Conservation (phyloP, 2,113 vertebrate genomes). For the Thinocorus orbignyianus region DNA sequence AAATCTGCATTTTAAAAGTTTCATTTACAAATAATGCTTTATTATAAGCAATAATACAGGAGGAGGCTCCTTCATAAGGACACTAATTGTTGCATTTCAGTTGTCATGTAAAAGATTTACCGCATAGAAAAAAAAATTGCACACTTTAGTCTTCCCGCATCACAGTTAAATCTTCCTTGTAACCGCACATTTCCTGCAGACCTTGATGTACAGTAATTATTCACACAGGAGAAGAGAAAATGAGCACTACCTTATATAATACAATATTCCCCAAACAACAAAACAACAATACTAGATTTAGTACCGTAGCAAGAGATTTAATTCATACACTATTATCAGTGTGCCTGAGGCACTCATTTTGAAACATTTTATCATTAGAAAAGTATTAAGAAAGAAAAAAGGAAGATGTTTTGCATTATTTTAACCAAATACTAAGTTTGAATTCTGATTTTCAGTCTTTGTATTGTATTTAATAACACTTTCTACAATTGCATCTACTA, state of each 20-base stretch:
- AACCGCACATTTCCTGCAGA: neutral
- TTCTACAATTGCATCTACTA: neutral
- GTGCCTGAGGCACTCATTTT: neutral
- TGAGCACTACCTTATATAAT: neutral
- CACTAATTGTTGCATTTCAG: neutral
- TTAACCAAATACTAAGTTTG: neutral
- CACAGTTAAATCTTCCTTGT: neutral
- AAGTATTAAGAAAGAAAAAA: neutral
- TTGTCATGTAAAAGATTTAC: neutral
- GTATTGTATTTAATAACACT: conserved; percentile 20
- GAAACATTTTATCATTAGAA: neutral
- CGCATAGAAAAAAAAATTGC: neutral
- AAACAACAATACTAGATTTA: conserved; percentile 10
- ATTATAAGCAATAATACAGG: neutral
- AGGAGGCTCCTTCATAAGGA: neutral
- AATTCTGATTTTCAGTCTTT: conserved; percentile 30
- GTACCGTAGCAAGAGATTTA: neutral
- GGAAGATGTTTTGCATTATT: neutral
- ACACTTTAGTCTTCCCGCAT: neutral
- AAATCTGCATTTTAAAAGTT: neutral
- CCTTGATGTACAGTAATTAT: neutral
- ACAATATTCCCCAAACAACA: neutral
- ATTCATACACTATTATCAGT: conserved; percentile 2
- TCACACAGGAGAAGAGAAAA: neutral
- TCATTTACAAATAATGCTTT: neutral